These are phyloP conservation scores for Sebastolobus altivelis DNA, from an alignment of 2,797 vertebrate species.

Conservation along the genomic window DNA sequence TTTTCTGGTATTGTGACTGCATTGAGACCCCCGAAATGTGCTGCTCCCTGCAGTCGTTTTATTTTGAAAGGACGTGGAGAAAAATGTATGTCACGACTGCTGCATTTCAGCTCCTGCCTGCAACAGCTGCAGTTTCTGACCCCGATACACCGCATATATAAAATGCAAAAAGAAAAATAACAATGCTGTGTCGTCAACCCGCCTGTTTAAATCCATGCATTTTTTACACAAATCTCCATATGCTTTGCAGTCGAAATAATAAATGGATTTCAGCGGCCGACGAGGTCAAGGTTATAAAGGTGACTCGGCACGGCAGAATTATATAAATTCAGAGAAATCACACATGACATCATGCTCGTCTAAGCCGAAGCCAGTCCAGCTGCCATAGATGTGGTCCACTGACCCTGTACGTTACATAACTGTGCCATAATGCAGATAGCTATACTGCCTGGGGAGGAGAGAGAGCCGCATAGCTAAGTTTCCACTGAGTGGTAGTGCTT, in stretches of 20 bases:
- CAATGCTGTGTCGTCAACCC: too few species aligned
- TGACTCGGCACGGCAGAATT: constrained; percentile 29
- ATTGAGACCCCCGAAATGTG: not conserved
- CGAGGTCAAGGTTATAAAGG: constrained; percentile 36
- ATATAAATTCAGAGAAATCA: constrained; percentile 64
- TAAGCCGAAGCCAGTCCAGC: constrained; percentile 47
- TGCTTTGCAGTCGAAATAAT: constrained; percentile 5
- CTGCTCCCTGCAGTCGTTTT: not conserved
- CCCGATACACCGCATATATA: not conserved
- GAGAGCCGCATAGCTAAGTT: not conserved
- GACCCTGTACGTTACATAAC: constrained; percentile 78
- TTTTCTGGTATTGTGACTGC: not conserved
- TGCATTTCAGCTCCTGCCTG: constrained; percentile 5
- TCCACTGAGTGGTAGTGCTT: constrained; percentile 10
- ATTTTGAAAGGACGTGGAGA: constrained; percentile 20
- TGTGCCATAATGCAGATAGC: constrained; percentile 51
- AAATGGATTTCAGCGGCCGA: not conserved
- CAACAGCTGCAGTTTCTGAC: constrained; percentile 6
- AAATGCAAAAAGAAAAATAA: not conserved
- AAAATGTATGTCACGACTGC: constrained; percentile 48
- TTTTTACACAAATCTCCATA: not conserved
- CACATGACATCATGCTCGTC: constrained; percentile 47
- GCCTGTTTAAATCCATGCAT: not conserved
- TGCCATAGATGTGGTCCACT: constrained; percentile 73
- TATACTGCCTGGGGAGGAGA: not conserved